Evolutionary conservation across 1,140 invertebrate species (phyloP).

Genomic region (Cydia fagiglandana): DNA sequence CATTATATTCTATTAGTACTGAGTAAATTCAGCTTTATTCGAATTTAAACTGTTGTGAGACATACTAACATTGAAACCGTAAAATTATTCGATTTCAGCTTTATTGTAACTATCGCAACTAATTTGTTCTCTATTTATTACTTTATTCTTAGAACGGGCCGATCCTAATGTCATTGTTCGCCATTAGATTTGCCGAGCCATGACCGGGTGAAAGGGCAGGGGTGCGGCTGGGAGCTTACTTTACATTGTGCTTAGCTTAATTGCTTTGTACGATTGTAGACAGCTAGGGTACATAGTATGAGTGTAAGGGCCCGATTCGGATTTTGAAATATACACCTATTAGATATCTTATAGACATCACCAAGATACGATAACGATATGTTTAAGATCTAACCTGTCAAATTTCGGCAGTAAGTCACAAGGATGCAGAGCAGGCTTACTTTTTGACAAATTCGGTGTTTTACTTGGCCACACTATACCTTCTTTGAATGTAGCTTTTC

Average conservation of each 20-base stretch:
- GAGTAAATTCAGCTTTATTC: neutral
- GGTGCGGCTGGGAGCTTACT: neutral
- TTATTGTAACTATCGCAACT: neutral
- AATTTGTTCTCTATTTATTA: constrained; percentile 20
- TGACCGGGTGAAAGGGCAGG: constrained; percentile 21
- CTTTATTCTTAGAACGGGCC: constrained; percentile 11
- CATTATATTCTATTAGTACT: neutral
- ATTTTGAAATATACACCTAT: no score
- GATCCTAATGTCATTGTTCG: constrained; percentile 18
- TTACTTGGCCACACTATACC: no score
- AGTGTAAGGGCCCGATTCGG: no score
- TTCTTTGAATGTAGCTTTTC: no score
- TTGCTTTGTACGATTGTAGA: neutral
- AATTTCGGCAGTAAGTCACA: no score
- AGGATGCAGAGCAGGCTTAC: neutral
- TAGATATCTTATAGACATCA: no score
- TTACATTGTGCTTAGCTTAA: neutral
- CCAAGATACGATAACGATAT: no score
- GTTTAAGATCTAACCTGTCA: no score
- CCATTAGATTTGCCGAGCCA: constrained; percentile 11
- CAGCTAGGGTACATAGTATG: neutral
- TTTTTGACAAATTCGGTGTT: neutral
- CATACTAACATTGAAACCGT: no score
- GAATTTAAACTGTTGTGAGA: no score
- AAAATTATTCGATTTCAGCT: no score